Base-by-base conservation (phyloP, 1,140 invertebrate genomes). In the Papilio glaucus region DNA sequence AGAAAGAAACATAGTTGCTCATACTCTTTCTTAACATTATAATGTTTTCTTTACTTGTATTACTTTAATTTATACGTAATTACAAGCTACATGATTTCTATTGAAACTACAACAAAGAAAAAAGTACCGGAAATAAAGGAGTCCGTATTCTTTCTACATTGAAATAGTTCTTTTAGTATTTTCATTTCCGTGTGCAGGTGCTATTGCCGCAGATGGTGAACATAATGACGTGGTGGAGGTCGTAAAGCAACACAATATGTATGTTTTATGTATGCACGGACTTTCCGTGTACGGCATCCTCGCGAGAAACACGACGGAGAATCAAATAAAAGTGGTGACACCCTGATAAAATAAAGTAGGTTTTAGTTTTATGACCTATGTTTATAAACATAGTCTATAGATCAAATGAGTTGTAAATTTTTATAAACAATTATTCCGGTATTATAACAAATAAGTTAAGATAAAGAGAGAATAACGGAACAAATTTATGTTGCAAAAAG, bases 271-370 rank as follows among this genome's bases (percentile, higher is more conserved):
- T 38, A 39, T 65, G 62, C 62, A 37, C 15, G 62, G 60, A 37
- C 45, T 53, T 53, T 65, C n/a, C 9, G n/a, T 39, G 24, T 65
- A 18, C 15, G 15, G 4, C 26, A 63, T 37, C 26, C 33, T 15
- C 37, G 4, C 18, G 21, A 57, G 29, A 53, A 41, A 41, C 39
- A 26, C 49, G 21, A 57, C 49, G 10, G 21, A 3, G 7, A 9
- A 57, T 57, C 49, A 24, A 57, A 57, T 57, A 12, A 72, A 37
- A 72, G 41, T 63, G 37, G 63, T 57, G 21, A 26, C 12, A 24
- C 9, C 8, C n/a, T 45, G 15, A 33, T 33, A 15, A 26, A 53
- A 53, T 0, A 57, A 57, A 9, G 10, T 24, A 24, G 18, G 21
- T 57, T 21, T 57, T 18, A 10, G 49, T 57, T 4, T 57, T 26